Percentiles rank a stretch among this genome's conserved stretches.
phyloP scores from a whole-genome alignment of 2,888 invertebrate species.

The Prosapia bicincta region DNA sequence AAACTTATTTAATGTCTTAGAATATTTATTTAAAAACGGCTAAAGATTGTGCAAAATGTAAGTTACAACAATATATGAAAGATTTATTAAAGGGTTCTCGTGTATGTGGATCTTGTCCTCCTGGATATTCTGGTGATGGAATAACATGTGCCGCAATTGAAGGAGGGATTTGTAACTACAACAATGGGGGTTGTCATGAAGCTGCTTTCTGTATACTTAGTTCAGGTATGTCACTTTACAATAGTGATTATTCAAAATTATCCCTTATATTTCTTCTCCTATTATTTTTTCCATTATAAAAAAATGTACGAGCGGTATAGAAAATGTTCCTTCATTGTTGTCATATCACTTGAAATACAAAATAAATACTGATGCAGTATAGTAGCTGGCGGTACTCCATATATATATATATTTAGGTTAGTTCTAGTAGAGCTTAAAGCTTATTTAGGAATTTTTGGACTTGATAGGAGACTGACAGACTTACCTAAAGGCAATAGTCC shows the following conservation, averaged over 20 bases:
- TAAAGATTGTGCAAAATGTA: too few species aligned
- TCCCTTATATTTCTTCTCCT: background rate
- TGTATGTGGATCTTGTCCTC: conserved; percentile 82
- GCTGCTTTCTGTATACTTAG: conserved; percentile 51
- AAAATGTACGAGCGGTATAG: background rate
- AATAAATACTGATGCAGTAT: too few species aligned
- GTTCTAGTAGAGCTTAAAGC: too few species aligned
- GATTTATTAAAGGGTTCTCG: conserved; percentile 86
- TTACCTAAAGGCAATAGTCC: too few species aligned
- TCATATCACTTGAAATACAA: background rate
- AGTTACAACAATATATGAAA: too few species aligned
- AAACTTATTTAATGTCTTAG: too few species aligned
- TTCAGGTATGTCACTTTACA: background rate
- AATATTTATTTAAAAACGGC: too few species aligned
- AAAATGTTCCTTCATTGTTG: background rate
- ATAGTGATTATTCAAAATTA: too few species aligned
- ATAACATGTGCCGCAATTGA: conserved; percentile 62
- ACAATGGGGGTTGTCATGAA: conserved; percentile 84
- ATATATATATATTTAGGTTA: too few species aligned
- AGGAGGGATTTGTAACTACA: conserved; percentile 60
- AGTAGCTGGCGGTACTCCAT: too few species aligned
- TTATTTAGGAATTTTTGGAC: too few species aligned
- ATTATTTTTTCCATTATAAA: background rate
- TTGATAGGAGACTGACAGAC: too few species aligned
- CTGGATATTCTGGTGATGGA: conserved; percentile 85